These are phyloP conservation scores for Lepeophtheirus salmonis DNA, from an alignment of 1,140 invertebrate species.

Conservation along the genomic window DNA sequence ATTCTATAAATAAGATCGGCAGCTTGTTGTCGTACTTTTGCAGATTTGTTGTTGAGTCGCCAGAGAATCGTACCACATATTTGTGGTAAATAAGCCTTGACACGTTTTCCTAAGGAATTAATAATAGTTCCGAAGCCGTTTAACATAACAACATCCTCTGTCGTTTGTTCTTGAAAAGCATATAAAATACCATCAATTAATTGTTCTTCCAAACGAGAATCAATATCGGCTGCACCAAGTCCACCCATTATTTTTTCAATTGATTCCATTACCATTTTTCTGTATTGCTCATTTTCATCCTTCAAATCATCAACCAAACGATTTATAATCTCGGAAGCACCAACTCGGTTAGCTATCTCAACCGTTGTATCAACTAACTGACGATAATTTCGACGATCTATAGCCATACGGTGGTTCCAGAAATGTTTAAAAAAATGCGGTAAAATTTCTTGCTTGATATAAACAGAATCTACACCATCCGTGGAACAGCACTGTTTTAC, in stretches of 20 bases:
- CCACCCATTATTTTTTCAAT: conserved; percentile 98
- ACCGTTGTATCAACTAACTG: conserved; percentile 94
- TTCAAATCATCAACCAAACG: conserved; percentile 96
- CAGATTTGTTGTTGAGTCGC: conserved; percentile 97
- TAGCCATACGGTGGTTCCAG: conserved; percentile 98
- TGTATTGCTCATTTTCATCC: conserved; percentile 97
- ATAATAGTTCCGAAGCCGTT: conserved; percentile 99
- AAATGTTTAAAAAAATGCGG: conserved; percentile 99
- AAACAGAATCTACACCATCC: conserved; percentile 96
- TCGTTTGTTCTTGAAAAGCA: conserved; percentile 44
- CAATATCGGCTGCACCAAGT: conserved; percentile 90
- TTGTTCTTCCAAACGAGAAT: conserved; percentile 91
- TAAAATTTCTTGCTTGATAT: conserved; percentile 97
- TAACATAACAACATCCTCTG: conserved; percentile 92
- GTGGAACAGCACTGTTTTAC: conserved; percentile 99
- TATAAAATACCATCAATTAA: conserved; percentile 98
- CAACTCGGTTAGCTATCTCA: conserved; percentile 98
- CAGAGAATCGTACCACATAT: conserved; percentile 99
- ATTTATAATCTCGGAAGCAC: conserved; percentile 94
- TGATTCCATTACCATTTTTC: conserved; percentile 99
- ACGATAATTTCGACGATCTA: conserved; percentile 90
- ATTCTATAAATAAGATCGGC: conserved; percentile 96
- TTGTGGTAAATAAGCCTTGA: conserved; percentile 95
- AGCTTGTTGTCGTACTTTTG: conserved; percentile 96
- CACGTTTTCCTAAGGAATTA: conserved; percentile 85